Percentiles rank a stretch among this genome's conserved stretches.
Conservation (phyloP, 2,113 vertebrate genomes). For the Neoarius graeffei region DNA sequence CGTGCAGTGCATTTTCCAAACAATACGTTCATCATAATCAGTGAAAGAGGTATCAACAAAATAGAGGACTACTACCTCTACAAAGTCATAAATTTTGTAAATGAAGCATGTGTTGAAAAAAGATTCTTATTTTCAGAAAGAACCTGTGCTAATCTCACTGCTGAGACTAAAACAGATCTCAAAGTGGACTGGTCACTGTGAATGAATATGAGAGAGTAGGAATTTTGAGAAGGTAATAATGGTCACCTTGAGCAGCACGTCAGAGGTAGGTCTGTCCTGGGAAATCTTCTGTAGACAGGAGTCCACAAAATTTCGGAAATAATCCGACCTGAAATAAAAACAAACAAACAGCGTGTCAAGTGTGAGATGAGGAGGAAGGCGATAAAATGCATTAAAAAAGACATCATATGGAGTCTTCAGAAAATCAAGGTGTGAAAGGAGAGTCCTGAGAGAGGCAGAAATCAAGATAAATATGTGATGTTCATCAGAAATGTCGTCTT, state of each 20-base stretch:
- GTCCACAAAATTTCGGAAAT: constrained; percentile 93
- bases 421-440: background rate
- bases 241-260: constrained; percentile 87
- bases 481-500: constrained; percentile 49
- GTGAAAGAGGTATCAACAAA: background rate
- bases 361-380: background rate
- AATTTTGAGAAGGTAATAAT: background rate
- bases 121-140: background rate
- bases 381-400: background rate
- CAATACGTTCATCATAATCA: background rate
- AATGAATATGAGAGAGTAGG: background rate
- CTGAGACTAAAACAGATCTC: background rate
- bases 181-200: background rate
- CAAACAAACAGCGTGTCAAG: background rate
- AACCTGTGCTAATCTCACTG: background rate
- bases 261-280: constrained; percentile 90
- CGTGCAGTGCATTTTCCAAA: background rate
- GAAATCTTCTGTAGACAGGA: constrained; percentile 92
- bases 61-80: background rate
- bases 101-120: background rate
- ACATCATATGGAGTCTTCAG: background rate
- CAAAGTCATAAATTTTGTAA: background rate
- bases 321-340: constrained; percentile 82
- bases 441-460: constrained; percentile 18
- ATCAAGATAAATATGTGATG: background rate